These are phyloP conservation scores for Bombyx mandarina DNA, from an alignment of 1,140 invertebrate species.

Conservation along the genomic window DNA sequence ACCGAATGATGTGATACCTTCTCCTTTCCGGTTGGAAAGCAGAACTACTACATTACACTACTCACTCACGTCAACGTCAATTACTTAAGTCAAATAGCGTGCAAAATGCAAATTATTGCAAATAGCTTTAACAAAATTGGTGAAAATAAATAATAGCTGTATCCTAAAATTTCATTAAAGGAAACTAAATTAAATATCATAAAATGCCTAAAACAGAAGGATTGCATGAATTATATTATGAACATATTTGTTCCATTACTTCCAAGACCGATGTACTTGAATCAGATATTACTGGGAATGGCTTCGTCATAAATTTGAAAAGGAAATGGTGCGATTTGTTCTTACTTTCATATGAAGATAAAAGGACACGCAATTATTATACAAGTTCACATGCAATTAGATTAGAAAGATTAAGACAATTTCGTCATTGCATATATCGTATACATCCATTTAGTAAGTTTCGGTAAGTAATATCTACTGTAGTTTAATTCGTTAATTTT, in stretches of 20 bases:
- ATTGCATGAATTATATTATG: conserved; percentile 25
- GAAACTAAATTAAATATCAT: neutral
- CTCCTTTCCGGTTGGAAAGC: no score
- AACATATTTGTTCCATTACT: conserved; percentile 21
- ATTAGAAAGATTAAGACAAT: conserved; percentile 26
- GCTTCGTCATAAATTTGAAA: conserved; percentile 5
- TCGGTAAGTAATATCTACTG: conserved; percentile 13
- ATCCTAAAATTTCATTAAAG: neutral
- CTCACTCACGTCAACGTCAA: no score
- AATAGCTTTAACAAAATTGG: no score
- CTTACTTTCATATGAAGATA: conserved; percentile 19
- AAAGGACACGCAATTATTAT: conserved; percentile 20
- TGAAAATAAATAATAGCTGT: no score
- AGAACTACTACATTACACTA: no score
- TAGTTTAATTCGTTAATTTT: neutral
- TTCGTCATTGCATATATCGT: conserved; percentile 14
- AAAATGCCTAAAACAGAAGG: conserved; percentile 5
- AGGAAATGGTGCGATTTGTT: conserved; percentile 30
- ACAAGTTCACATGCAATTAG: conserved; percentile 26
- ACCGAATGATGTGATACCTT: no score
- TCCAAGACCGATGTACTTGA: conserved; percentile 32
- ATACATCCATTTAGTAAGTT: conserved; percentile 42
- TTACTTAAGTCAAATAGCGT: no score
- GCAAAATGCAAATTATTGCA: no score
- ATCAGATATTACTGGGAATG: conserved; percentile 18